These are phyloP conservation scores for Cossypha dichroa DNA, from an alignment of 2,797 vertebrate genomes.

Conservation along the genomic window DNA sequence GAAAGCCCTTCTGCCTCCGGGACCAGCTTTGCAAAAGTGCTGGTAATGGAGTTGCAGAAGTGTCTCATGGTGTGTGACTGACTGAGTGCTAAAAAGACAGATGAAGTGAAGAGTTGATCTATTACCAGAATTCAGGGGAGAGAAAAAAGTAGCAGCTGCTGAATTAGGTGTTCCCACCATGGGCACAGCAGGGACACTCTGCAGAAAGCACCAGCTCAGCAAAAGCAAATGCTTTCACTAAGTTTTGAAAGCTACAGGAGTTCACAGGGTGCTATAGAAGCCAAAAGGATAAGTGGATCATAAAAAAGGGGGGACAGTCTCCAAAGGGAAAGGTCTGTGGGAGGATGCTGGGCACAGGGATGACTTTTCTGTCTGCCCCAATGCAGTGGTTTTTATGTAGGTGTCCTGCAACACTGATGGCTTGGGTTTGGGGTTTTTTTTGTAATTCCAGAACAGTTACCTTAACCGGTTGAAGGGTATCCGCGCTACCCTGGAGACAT, in stretches of 20 bases:
- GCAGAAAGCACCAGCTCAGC: neutral
- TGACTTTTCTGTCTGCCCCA: neutral
- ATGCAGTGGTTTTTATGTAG: neutral
- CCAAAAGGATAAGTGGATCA: neutral
- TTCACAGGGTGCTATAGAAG: neutral
- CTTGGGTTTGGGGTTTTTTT: neutral
- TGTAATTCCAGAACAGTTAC: constrained; percentile 83
- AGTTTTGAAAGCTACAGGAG: neutral
- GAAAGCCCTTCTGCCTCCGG: rapidly evolving
- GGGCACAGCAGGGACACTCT: neutral
- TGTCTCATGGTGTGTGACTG: neutral
- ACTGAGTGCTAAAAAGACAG: neutral
- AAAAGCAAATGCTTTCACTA: neutral
- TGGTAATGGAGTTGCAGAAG: neutral
- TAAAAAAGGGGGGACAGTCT: neutral
- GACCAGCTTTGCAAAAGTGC: neutral
- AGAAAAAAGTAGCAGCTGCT: neutral
- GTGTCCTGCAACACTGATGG: neutral
- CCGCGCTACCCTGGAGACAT: constrained; percentile 85
- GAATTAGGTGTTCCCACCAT: neutral
- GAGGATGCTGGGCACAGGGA: neutral
- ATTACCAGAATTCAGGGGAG: neutral
- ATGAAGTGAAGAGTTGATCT: neutral
- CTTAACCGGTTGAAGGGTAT: constrained; percentile 88
- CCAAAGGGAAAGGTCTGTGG: neutral